These are phyloP conservation scores for Scylla paramamosain DNA, from an alignment of 1,140 invertebrate genomes.

Conservation along the genomic window DNA sequence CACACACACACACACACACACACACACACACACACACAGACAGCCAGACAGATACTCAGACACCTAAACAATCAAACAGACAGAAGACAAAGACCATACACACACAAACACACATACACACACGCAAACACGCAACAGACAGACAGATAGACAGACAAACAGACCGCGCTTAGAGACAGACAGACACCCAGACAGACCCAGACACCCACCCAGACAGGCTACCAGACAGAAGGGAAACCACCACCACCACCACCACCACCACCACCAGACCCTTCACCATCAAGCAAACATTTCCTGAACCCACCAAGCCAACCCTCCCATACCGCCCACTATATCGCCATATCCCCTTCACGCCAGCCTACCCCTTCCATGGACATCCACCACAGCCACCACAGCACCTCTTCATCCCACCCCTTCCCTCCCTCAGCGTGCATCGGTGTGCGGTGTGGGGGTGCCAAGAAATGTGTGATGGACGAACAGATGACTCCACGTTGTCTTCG, in stretches of 20 bases:
- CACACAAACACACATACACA: not conserved
- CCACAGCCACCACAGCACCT: too few relatives aligned
- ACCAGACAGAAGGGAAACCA: not conserved
- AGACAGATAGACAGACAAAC: conserved; percentile 7
- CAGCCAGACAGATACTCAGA: not conserved
- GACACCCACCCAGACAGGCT: not conserved
- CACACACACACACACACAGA: not conserved
- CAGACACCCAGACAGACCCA: not conserved
- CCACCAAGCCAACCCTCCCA: not conserved
- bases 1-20: not conserved
- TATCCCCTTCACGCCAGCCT: too few relatives aligned
- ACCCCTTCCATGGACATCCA: not conserved
- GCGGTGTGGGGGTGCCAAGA: conserved; percentile 50
- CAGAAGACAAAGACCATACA: not conserved
- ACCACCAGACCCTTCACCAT: not conserved
- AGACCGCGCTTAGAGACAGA: not conserved
- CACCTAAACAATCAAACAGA: not conserved
- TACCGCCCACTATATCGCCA: too few relatives aligned
- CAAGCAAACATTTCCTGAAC: conserved; percentile 8
- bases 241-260: not conserved
- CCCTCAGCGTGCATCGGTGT: conserved; percentile 60
- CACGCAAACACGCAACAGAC: not conserved
- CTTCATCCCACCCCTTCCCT: not conserved
- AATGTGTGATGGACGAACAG: conserved; percentile 69
- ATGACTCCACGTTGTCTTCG: conserved; percentile 53